Base-by-base conservation (phyloP, 2,113 vertebrate species). In the Ondatra zibethicus region DNA sequence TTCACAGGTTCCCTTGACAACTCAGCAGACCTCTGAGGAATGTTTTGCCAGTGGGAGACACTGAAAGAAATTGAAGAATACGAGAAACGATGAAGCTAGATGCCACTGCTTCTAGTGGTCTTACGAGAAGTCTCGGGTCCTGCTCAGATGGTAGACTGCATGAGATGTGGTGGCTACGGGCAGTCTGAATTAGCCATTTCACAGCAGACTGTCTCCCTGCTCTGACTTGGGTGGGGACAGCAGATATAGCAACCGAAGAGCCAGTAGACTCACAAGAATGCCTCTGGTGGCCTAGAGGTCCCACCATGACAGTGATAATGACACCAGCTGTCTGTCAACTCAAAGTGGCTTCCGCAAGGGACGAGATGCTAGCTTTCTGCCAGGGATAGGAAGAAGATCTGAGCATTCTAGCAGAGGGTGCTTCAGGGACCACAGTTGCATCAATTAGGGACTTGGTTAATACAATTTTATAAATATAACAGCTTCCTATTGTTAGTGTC, bases 191-290 rank as follows among this genome's bases (percentile, higher is more conserved):
- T 10, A 70, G 47, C 21, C 42, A n/a, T 3, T 23, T 14, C 27
- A 27, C 36, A 42, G 73, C 12, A 39, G 0, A 7, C 9, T 4
- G 21, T 65, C 61, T 19, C 7, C 29, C 31, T 33, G 13, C n/a
- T n/a, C 7, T 58, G 23, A 8, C 17, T 80, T 27, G 2, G 13
- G 23, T 2, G 8, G 17, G 21, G 11, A 42, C 17, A 29, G 14
- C 19, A 16, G 39, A 55, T 47, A 11, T 14, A 29, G 17, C 27
- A 8, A 3, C 5, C 31, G 61, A 36, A 4, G 6, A 3, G 29
- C 21, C 10, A 4, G 6, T 13, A 13, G 45, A 27, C 7, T 19
- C 13, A 36, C 63, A 68, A n/a, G 86, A 50, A 27, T 13, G 42
- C 45, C 11, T 23, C 2, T 7, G 23, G 3, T n/a, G 55, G 88